Conservation (phyloP, 2,888 invertebrate species). For the Vandiemenella viatica region DNA sequence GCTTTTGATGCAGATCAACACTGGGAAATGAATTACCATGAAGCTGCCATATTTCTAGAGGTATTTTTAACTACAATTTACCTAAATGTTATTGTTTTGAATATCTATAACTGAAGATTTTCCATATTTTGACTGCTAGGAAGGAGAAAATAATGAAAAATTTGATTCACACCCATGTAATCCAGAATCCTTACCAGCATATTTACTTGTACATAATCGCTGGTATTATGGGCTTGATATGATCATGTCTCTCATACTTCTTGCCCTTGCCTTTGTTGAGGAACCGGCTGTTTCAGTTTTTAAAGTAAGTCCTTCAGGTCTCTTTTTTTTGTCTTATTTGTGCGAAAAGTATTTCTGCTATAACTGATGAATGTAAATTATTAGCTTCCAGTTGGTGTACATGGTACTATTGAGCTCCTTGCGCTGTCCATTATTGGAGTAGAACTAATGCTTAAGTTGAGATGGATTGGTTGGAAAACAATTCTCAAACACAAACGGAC, state of each 20-base stretch:
- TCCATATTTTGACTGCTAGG: conserved; percentile 36
- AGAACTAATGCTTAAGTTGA: conserved; percentile 61
- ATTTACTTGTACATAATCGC: conserved; percentile 70
- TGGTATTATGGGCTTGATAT: conserved; percentile 77
- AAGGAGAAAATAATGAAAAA: conserved; percentile 82
- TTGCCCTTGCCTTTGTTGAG: conserved; percentile 63
- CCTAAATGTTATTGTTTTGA: not conserved
- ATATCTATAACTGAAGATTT: not conserved
- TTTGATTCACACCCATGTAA: conserved; percentile 76
- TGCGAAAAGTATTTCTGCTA: no score
- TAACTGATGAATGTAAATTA: conserved; percentile 4
- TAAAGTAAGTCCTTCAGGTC: conserved; percentile 34
- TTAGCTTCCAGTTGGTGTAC: conserved; percentile 60
- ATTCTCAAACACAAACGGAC: conserved; percentile 72
- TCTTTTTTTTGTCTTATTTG: not conserved
- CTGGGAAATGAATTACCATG: conserved; percentile 84
- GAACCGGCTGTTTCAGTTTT: conserved; percentile 63
- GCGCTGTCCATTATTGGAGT: conserved; percentile 60
- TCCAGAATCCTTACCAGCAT: conserved; percentile 69
- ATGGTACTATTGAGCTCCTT: conserved; percentile 65
- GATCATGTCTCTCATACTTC: conserved; percentile 54
- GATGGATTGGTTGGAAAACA: conserved; percentile 76
- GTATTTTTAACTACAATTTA: conserved; percentile 28
- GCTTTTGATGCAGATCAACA: conserved; percentile 31
- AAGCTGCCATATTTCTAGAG: conserved; percentile 76